A percentile compares a stretch with the other conserved stretches of the same genome.
These are phyloP conservation scores for Drosophila macrospina DNA, from an alignment of 2,888 invertebrate species.

Conservation along the genomic window DNA sequence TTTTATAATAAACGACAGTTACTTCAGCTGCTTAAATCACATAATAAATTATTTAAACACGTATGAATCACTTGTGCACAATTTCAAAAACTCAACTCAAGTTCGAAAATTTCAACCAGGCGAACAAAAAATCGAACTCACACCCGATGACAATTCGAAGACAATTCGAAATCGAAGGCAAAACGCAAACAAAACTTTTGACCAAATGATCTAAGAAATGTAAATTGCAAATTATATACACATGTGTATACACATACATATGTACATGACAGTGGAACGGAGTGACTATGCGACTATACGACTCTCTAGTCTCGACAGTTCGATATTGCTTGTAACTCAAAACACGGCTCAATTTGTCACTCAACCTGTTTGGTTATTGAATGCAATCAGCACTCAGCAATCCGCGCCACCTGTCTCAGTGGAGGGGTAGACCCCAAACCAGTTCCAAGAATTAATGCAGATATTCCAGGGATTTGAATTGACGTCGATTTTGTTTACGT, in stretches of 20 bases:
- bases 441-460: constrained; percentile 65
- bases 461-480: constrained; percentile 59
- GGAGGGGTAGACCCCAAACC: constrained; percentile 55
- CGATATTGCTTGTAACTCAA: constrained; percentile 33
- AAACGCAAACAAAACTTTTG: constrained; percentile 14
- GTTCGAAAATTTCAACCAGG: constrained; percentile 53
- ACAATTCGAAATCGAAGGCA: constrained; percentile 15
- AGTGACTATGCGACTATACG: constrained; percentile 11
- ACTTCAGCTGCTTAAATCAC: constrained; percentile 62
- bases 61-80: constrained; percentile 56
- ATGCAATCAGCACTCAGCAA: constrained; percentile 31
- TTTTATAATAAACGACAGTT: constrained; percentile 58
- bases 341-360: constrained; percentile 64
- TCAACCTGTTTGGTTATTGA: constrained; percentile 60
- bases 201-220: constrained; percentile 71
- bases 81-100: constrained; percentile 48
- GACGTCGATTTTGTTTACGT: constrained; percentile 57
- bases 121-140: constrained; percentile 32
- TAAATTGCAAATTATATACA: constrained; percentile 60
- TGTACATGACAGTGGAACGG: constrained; percentile 6
- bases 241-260: no score
- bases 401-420: constrained; percentile 34
- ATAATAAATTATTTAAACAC: constrained; percentile 71
- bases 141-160: constrained; percentile 19
- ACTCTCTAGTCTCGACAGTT: constrained; percentile 23